Base-by-base conservation (phyloP, 1,140 invertebrate genomes). In the Samia ricini region DNA sequence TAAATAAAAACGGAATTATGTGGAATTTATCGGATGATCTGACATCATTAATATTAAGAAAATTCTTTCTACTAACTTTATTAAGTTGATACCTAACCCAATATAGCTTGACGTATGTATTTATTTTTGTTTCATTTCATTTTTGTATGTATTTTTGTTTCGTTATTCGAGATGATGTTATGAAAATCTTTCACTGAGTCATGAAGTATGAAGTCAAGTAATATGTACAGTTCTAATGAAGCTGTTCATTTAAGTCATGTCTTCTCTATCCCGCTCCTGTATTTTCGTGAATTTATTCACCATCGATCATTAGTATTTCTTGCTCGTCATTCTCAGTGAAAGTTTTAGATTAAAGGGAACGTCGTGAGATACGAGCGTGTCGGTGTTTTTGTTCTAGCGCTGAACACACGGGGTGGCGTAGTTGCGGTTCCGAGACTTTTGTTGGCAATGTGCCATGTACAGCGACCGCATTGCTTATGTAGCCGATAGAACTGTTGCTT, bases 401-500 rank as follows among this genome's bases (percentile, higher is more conserved):
- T 42, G 33, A 42, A 42, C 33, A 42, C 33, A 42, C 15, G 33
- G 33, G 52, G 24, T 18, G 52, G 52, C 22, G 24, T 55, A 22
- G 52, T 55, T 55, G 52, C 52, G 52, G 52, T 55, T 55, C n/a
- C 22, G 24, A 24, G n/a, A 55, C 15, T 55, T 24, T 24, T 24
- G 15, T 33, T 57, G 56, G 56, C 56, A 57, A 18, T 4, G 26
- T 57, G 24, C 56, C 56, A 57, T 20, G 29, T 36, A 21, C 18
- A 4, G 20, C 29, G n/a, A 29, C 29, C 21, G 50, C 24, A 12
- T 26, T 57, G 20, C 19, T 21, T 57, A 36, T 18, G 26, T 36
- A 19, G 33, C 7, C 24, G 18, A 57, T 18, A 18, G 22, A 57
- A 36, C 56, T 57, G 56, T 57, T 57, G 56, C 56, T 57, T 57